Percentiles rank a stretch among this genome's conserved stretches.
These are phyloP conservation scores for Myanophis thanlyinensis DNA, from an alignment of 2,113 vertebrate genomes.

Conservation along the genomic window DNA sequence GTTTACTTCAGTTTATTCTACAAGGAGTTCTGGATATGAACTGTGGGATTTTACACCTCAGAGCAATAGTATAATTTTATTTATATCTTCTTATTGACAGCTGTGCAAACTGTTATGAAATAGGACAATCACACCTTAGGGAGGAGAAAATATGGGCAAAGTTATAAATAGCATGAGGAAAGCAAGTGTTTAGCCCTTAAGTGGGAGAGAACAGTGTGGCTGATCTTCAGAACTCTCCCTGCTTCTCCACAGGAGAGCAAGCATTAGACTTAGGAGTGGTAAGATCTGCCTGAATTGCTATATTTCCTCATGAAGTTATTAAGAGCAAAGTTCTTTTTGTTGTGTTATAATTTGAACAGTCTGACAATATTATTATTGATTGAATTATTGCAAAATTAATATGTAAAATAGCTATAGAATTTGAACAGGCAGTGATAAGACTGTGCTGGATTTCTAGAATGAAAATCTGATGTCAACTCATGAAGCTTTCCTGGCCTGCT, in stretches of 20 bases:
- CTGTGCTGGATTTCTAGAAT: constrained; percentile 60
- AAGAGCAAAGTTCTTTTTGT: constrained; percentile 80
- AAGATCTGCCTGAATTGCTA: constrained; percentile 71
- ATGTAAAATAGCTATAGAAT: constrained; percentile 77
- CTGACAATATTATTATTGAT: constrained; percentile 77
- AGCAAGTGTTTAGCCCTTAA: constrained; percentile 75
- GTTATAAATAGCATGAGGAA: constrained; percentile 84
- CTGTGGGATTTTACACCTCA: constrained; percentile 87
- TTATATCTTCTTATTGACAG: constrained; percentile 92
- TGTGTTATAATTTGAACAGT: constrained; percentile 81
- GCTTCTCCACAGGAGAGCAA: constrained; percentile 73
- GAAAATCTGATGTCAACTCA: too few relatives aligned
- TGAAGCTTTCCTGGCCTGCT: too few relatives aligned
- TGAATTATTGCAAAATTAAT: constrained; percentile 82
- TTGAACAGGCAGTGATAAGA: constrained; percentile 69
- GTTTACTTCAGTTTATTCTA: constrained; percentile 91
- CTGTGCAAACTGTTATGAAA: constrained; percentile 89
- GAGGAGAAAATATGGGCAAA: constrained; percentile 84
- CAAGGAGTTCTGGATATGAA: constrained; percentile 79
- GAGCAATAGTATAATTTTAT: constrained; percentile 93
- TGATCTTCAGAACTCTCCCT: constrained; percentile 71
- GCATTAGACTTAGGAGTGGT: constrained; percentile 75
- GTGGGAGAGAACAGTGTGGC: constrained; percentile 78
- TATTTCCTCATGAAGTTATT: constrained; percentile 72
- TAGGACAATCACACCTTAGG: constrained; percentile 84